Base-by-base conservation (phyloP, 23 tunicate species). In the Pegea sp. region DNA sequence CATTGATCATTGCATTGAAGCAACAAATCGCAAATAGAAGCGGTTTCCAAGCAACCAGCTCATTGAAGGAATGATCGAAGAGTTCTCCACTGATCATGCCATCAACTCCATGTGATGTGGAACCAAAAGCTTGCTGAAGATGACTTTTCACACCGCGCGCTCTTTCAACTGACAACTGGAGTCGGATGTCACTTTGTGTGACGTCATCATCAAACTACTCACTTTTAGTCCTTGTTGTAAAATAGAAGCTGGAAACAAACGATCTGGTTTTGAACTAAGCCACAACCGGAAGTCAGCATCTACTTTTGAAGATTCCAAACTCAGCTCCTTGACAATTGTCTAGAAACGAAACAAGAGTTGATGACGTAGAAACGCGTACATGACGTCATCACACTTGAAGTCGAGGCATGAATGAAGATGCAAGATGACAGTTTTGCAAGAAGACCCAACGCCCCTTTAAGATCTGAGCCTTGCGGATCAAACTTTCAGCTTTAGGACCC, bases 401-500 rank as follows among this genome's bases (percentile, higher is more conserved):
- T 8, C 95, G 55, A 4, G 95, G 95, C 95, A 84, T 84, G 44
- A 84, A 84, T 11, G 95, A 84, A 22, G 81, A 76, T 19, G 95
- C 95, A 56, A 84, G 68, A 52, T 84, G 95, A 78, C 95, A 84
- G 60, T 84, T 84, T 48, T 84, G 95, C 58, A 84, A 29, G 52
- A 84, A 84, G 8, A 84, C 95, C 95, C 95, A 84, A 68, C 95
- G 67, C 11, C 95, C 95, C 44, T 84, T 84, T 24, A 84, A 68
- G 24, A 84, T 84, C 57, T 74, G 81, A 24, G 95, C 95, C 64
- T 84, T 84, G 62, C 68, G 76, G 31, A 84, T 74, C 19, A 84
- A 49, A 51, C 73, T 77, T 51, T 84, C 84, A 2, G 95, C 95
- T 69, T 84, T 84, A 3, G 95, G 95, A 3, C 95, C 95, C 57